Evolutionary conservation across 2,113 vertebrate species (phyloP).

Genomic region (Nematolebias whitei): DNA sequence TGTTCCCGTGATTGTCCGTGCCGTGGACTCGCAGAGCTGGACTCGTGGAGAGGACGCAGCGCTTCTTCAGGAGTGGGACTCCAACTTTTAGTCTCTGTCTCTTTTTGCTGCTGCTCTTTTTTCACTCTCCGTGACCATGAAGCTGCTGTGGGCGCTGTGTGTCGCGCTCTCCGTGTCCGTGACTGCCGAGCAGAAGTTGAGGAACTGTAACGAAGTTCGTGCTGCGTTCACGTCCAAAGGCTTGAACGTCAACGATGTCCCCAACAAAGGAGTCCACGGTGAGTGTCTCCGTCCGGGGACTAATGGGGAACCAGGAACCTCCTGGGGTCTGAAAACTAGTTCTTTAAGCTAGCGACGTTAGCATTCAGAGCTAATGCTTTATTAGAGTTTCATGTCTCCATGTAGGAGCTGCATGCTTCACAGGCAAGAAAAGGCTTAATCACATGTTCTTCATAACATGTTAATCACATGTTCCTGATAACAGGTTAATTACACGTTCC

Average conservation of each 20-base stretch:
- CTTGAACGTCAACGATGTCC: constrained; percentile 90
- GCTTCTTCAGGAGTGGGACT: no score
- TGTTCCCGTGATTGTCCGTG: no score
- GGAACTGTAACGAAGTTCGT: constrained; percentile 89
- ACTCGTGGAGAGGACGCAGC: constrained; percentile 54
- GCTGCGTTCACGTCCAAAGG: constrained; percentile 88
- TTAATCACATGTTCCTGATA: no score
- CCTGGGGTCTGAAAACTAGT: neutral
- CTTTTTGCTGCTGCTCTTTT: neutral
- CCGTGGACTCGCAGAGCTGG: no score
- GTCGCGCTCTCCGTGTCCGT: constrained; percentile 70
- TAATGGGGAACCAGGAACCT: neutral
- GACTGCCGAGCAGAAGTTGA: constrained; percentile 84
- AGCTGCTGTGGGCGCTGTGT: constrained; percentile 70
- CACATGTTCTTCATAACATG: no score
- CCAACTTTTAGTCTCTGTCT: no score
- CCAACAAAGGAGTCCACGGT: constrained; percentile 88
- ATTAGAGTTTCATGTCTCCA: no score
- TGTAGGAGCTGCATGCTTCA: no score
- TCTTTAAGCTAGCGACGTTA: constrained; percentile 33
- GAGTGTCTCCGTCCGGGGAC: constrained; percentile 64
- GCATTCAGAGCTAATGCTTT: no score
- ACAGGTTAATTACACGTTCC: no score
- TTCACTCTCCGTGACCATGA: constrained; percentile 52
- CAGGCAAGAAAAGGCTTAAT: no score